phyloP scores from a whole-genome alignment of 2,113 vertebrate genomes.

The Butorides virescens region DNA sequence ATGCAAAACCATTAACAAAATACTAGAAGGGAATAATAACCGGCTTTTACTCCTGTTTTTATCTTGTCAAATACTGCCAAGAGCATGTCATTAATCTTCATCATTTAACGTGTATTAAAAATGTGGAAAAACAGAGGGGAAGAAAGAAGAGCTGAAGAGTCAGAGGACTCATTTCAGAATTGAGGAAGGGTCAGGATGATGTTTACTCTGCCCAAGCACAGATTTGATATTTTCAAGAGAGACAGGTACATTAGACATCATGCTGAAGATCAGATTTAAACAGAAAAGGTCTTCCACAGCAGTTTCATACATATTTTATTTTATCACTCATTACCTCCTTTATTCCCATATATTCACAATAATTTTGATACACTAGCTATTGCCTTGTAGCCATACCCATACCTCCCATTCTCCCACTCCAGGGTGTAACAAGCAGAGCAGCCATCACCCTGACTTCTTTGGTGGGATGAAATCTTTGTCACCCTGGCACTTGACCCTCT shows the following conservation, averaged over 20 bases:
- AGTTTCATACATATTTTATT: not conserved
- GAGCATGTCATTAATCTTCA: not conserved
- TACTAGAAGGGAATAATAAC: not conserved
- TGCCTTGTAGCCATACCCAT: not conserved
- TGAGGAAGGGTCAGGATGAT: not conserved
- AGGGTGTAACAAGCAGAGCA: not conserved
- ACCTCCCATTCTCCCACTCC: not conserved
- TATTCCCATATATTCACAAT: accelerated
- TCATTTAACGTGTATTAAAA: not conserved
- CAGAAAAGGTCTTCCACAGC: not conserved
- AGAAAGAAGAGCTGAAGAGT: not conserved
- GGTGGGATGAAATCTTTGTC: not conserved
- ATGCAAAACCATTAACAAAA: not conserved
- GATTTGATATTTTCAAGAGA: not conserved
- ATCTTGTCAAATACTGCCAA: not conserved
- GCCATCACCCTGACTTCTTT: no score
- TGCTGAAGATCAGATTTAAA: not conserved
- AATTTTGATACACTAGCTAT: not conserved
- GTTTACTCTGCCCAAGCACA: not conserved
- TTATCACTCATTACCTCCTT: not conserved
- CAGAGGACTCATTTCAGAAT: not conserved
- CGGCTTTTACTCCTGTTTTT: not conserved
- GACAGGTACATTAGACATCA: no score
- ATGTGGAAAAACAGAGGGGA: not conserved
- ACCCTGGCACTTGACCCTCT: not conserved